Evolutionary conservation across 1,140 invertebrate species (phyloP), one percentile per base, ranked within the genome.

Genomic region (Halesus radiatus): DNA sequence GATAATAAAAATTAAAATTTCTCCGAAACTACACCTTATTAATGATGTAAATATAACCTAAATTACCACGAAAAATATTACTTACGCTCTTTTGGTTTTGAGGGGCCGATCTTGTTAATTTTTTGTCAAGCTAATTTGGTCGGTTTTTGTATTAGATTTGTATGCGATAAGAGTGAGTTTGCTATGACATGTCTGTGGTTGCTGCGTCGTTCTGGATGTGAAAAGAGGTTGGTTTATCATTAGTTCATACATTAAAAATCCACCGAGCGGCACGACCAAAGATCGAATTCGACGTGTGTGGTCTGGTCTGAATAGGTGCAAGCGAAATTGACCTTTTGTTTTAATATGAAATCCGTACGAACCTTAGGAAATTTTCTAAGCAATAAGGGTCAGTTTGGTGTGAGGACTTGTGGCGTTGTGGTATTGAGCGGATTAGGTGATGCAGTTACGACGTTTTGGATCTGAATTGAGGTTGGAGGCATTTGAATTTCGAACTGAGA

Each of bases 241-340:
- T 81, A 53, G 37, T 72, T 23, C 26, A 72, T 52, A 23, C 68
- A 72, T 72, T 72, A 72, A 72, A 81, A 81, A 73, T 75, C 76
- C 74, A 80, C 79, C 75, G 54, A 68, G 79, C 79, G 79, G 79
- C 73, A 68, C 52, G 79, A 76, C 76, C 79, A 80, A 80, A 80
- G 79, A 80, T 77, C 58, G n/a, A 18, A 77, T 70, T 77, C 80
- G 66, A 77, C 80, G 80, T 81, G 80, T 81, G 80, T 81, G 80
- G 80, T 81, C 80, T 75, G 29, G 23, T 58, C 26, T 6, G 45
- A 45, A 37, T 3, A 50, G 13, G 32, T 10, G n/a, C 58, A 45
- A 56, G 16, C 73, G 29, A 80, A 52, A 76, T 3, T 76, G 16
- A 68, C 3, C 3, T 73, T 32, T 76, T 80, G 18, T 3, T n/a